Base-by-base conservation (phyloP, 2,797 vertebrate genomes). In the Tamandua tetradactyla region DNA sequence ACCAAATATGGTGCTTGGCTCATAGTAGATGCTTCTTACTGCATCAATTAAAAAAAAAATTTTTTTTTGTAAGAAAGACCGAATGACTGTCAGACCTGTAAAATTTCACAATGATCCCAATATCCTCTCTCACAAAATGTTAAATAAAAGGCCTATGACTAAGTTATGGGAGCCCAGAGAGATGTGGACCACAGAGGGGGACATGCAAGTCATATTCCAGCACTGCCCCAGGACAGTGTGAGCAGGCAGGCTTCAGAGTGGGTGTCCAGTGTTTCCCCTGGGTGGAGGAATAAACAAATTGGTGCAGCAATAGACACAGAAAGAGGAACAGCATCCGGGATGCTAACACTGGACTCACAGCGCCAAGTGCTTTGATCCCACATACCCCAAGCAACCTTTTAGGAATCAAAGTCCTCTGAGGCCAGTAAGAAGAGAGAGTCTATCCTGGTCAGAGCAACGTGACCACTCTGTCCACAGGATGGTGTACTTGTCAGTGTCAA, bases 11-110 rank as follows among this genome's bases (percentile, higher is more conserved):
- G 47, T 23, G 89, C 52, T 82, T 76, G 74, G 62, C 15, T 75
- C 68, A 80, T 2, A 72, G 47, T 40, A 49, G 37, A 22, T 47
- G 35, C 79, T 86, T 89, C 89, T 5, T 42, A 64, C 13, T 30
- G 30, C 80, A 61, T n/a, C 37, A 74, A 84, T 66, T 85, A 95
- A 17, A 62, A 84, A 49, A 17, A n/a, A n/a, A n/a, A n/a, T 75
- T 59, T 57, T 37, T 47, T 71, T 89, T 87, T 47, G 17, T 92
- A 86, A 88, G 57, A 80, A 93, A 89, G 57, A 37, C 18, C 69
- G 72, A 88, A 66, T 40, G 71, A 69, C 25, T 88, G 25, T 91
- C 12, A 13, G 32, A 1, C 7, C 61, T 61, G 35, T 14, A 85
- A 68, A 91, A 64, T 22, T 42, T 81, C 44, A 81, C 40, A 47